Base-by-base conservation (phyloP, 2,888 invertebrate genomes). In the Callyntrura sp. region DNA sequence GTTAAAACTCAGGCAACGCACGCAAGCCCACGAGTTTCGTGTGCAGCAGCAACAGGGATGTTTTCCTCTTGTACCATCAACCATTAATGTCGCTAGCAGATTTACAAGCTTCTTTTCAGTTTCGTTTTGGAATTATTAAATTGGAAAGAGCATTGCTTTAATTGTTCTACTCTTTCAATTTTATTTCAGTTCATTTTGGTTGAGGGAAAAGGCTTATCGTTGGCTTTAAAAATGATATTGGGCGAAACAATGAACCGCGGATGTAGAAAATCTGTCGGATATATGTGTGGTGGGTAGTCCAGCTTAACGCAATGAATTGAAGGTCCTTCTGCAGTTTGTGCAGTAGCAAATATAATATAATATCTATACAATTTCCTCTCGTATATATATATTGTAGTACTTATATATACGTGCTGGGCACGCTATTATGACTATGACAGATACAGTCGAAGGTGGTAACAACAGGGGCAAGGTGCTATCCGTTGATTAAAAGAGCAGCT, bases 141-240 rank as follows among this genome's bases (percentile, higher is more conserved):
- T 43, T 70, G 70, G 14, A 6, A 17, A 68, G 45, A 43, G 48
- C 45, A 73, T 73, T 73, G 73, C 23, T 45, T 73, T 73, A 73
- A 73, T 73, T 73, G 73, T 73, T 48, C 48, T 48, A 48, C n/a
- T 45, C 48, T 73, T 48, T 23, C 70, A 20, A 48, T 73, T 73
- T 23, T 48, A 73, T 73, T 25, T 73, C 20, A 20, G 17, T 35
- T 70, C 35, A 35, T n/a, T n/a, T n/a, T n/a, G n/a, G n/a, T n/a
- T n/a, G n/a, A 35, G 35, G 6, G 2, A 35, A 35, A 35, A 6
- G 35, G 2, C 6, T 35, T 35, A 4, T 35, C 6, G 2, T 2
- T 35, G 35, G 35, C 6, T 35, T 35, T 4, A 35, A 35, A 35
- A 35, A 4, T 35, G 35, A 4, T 2, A 35, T 35, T 35, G 35